phyloP scores from a whole-genome alignment of 2,113 vertebrate species.

The Myrmophylax atrothorax region DNA sequence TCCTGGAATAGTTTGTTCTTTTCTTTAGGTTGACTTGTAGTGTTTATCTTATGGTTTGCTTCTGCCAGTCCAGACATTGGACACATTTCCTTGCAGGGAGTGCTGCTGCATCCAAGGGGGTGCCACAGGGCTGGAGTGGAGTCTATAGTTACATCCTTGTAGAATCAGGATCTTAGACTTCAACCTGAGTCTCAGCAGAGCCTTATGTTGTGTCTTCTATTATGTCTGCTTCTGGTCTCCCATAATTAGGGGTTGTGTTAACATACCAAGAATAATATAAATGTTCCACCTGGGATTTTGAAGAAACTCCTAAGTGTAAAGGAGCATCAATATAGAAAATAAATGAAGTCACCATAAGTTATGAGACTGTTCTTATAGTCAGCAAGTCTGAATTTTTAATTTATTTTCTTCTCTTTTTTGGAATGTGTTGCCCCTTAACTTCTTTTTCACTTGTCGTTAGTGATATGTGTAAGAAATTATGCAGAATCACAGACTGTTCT shows the following conservation, averaged over 20 bases:
- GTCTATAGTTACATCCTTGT: neutral
- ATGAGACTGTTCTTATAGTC: neutral
- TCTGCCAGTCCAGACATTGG: neutral
- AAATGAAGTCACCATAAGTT: neutral
- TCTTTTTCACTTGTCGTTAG: conserved; percentile 8
- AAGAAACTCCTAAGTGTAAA: neutral
- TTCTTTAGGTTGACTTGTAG: neutral
- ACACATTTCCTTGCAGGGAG: neutral
- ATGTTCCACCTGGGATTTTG: neutral
- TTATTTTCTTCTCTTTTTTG: neutral
- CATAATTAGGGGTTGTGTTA: neutral
- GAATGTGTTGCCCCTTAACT: neutral
- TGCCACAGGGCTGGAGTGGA: neutral
- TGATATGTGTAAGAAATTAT: neutral
- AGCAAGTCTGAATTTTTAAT: neutral
- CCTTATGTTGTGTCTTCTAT: neutral
- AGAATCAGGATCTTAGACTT: neutral
- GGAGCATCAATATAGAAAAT: neutral
- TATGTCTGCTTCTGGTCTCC: neutral
- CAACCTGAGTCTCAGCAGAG: neutral
- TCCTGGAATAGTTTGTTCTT: neutral
- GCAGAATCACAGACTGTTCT: too few species aligned
- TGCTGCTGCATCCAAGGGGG: neutral
- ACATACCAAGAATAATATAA: neutral
- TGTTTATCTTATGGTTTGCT: neutral